Conservation (phyloP, 2,113 vertebrate genomes). For the Actinemys pallida region DNA sequence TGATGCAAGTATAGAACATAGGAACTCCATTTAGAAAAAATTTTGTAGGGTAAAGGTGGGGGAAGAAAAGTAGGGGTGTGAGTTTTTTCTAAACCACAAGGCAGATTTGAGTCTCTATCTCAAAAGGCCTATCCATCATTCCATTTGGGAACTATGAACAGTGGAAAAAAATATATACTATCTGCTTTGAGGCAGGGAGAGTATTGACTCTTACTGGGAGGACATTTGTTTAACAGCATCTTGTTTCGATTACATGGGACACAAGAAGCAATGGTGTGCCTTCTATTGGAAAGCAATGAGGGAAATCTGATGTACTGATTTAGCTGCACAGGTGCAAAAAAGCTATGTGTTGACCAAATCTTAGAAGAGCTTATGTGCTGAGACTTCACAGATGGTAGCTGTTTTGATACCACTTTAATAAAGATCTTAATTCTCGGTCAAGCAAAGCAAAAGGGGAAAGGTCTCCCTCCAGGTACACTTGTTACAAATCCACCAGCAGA, state of each 20-base stretch:
- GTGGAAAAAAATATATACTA: not conserved
- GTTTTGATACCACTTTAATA: not conserved
- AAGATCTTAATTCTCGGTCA: not conserved
- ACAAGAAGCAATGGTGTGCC: not conserved
- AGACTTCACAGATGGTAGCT: not conserved
- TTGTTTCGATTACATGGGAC: not conserved
- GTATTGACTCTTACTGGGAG: not conserved
- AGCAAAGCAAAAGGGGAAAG: not conserved
- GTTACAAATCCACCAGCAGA: not conserved
- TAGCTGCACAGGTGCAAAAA: not conserved
- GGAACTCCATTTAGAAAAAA: not conserved
- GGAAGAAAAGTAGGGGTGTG: not conserved
- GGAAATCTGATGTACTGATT: not conserved
- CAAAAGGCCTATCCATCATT: accelerated
- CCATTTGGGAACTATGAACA: not conserved
- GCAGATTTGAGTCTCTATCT: accelerated
- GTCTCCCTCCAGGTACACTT: not conserved
- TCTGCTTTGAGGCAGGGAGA: not conserved
- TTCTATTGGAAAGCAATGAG: not conserved
- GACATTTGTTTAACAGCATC: accelerated
- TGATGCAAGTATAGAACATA: not conserved
- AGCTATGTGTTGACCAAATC: not conserved
- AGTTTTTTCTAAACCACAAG: not conserved
- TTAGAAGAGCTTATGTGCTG: not conserved
- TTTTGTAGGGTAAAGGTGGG: not conserved